Base-by-base conservation (phyloP, 2,113 vertebrate species). In the Coracopsis vasa region DNA sequence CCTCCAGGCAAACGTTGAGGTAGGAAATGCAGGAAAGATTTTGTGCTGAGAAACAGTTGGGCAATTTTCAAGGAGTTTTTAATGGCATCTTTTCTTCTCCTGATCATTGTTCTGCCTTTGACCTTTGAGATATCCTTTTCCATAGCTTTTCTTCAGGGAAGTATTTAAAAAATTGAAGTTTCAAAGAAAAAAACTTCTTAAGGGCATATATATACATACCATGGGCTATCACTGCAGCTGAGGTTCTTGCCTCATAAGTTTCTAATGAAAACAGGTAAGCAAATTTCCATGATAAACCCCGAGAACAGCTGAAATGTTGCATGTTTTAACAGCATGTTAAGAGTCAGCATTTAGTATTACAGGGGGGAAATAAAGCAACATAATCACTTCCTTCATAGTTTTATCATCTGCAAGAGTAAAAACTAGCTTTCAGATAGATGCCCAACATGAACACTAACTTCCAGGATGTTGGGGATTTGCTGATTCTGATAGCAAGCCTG, bases 1-100 rank as follows among this genome's bases (percentile, higher is more conserved):
- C 92, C 88, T 89, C 39, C 73, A 69, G 96, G 92, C 95, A 92
- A 90, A 87, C 4, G 21, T 60, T 88, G 51, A 74, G 86, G 77
- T 71, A 84, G 65, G 77, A 94, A 86, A 91, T 8, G n/a, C 47
- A 58, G 73, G 25, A 24, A 53, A 78, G 81, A 87, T 3, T 6
- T 44, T 51, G 65, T 86, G 72, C 86, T 94, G 80, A 47, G 84
- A 88, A 91, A 85, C 41, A 94, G n/a, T 48, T 70, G 61, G 73
- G 33, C 41, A 85, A 9, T 37, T 80, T 84, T 72, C 73, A 84
- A 81, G 31, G 64, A 35, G 6, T 3, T 51, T 69, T 45, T 62
- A 69, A 53, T 24, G 74, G 9, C 9, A 54, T 78, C n/a, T 91
- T 78, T 74, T n/a, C 79, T 27, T 72, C 20, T 90, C 45, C 27